phyloP scores from a whole-genome alignment of 2,113 vertebrate genomes.

The Sigmodon hispidus region DNA sequence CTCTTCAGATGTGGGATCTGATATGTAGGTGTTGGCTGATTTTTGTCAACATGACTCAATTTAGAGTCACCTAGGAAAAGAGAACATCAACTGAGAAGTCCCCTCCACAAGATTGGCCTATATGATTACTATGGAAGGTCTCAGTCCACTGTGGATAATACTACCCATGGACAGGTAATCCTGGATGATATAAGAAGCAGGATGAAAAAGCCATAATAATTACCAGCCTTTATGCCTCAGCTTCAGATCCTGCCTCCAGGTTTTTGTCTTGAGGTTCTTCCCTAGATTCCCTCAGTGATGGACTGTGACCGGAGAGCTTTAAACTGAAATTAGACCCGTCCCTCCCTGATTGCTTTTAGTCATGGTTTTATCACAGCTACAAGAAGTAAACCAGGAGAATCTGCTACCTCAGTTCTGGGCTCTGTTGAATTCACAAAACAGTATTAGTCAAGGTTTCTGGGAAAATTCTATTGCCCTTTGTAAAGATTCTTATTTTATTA shows the following conservation, averaged over 20 bases:
- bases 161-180: not conserved
- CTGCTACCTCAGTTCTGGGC: not conserved
- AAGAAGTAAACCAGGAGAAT: not conserved
- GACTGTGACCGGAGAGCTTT: not conserved
- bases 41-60: not conserved
- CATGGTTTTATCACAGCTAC: not conserved
- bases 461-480: not conserved
- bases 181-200: not conserved
- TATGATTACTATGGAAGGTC: too few species aligned
- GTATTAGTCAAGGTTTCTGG: not conserved
- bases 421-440: not conserved
- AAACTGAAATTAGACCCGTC: too few species aligned
- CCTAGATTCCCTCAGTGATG: not conserved
- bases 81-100: not conserved
- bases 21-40: not conserved
- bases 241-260: not conserved
- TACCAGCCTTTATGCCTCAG: too few species aligned
- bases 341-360: not conserved
- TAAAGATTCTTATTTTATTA: constrained; percentile 21
- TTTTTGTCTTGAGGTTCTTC: not conserved
- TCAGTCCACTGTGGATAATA: not conserved
- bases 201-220: not conserved
- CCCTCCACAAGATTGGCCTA: not conserved
- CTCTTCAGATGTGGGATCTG: rapidly evolving
- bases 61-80: not conserved